A percentile compares a stretch with the other conserved stretches of the same genome.
These are phyloP conservation scores for Puffinus mauretanicus DNA, from an alignment of 2,113 vertebrate genomes.

Conservation along the genomic window DNA sequence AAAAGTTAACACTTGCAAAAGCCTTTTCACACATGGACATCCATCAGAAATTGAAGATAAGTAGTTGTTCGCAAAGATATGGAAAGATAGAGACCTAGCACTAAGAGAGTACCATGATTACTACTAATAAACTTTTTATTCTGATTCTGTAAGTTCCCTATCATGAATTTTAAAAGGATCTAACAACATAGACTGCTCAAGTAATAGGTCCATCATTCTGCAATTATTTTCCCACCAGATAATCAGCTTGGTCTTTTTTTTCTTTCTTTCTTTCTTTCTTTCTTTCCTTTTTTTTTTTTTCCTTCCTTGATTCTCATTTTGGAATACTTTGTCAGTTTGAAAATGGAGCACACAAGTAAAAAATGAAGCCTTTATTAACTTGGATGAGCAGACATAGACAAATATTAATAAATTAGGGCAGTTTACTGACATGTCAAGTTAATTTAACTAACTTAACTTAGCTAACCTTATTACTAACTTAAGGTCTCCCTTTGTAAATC, in stretches of 20 bases:
- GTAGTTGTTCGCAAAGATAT: not conserved
- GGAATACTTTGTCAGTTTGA: not conserved
- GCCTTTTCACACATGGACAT: not conserved
- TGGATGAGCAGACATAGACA: not conserved
- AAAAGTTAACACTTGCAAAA: not conserved
- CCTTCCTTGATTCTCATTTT: not conserved
- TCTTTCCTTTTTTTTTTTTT: accelerated
- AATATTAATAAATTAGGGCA: not conserved
- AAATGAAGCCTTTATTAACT: not conserved
- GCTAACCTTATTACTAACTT: not conserved
- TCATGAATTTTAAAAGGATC: not conserved
- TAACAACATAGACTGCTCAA: not conserved
- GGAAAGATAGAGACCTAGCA: not conserved
- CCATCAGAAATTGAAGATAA: not conserved
- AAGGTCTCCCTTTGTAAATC: not conserved
- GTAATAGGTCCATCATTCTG: not conserved
- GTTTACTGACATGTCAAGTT: not conserved
- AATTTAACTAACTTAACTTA: not conserved
- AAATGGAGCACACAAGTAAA: not conserved
- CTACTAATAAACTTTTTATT: not conserved
- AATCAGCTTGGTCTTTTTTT: not conserved
- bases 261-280: no score
- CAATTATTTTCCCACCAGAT: not conserved
- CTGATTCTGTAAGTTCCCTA: not conserved
- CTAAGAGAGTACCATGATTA: not conserved